Conservation (phyloP, 2,888 invertebrate genomes). For the Pantelozetes paolii region DNA sequence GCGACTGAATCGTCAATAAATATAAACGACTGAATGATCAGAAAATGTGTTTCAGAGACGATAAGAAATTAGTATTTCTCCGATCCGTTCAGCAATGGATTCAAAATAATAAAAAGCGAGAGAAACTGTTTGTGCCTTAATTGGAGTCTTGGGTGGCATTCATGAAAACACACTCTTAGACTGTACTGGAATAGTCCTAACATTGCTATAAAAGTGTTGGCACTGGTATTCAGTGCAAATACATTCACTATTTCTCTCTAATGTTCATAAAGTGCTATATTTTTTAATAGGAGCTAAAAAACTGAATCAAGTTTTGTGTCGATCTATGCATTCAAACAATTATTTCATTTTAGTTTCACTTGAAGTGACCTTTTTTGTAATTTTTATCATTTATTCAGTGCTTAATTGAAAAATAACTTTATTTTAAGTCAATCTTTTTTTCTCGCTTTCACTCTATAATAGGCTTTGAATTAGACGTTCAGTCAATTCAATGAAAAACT, state of each 20-base stretch:
- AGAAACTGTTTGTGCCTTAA: background rate
- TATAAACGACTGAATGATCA: background rate
- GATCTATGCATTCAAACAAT: background rate
- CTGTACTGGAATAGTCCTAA: background rate
- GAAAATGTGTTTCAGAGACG: background rate
- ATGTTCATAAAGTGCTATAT: background rate
- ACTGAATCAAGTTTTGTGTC: background rate
- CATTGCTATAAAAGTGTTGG: background rate
- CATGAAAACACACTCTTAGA: background rate
- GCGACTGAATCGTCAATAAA: background rate
- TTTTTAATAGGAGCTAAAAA: background rate
- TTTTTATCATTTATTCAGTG: too few relatives aligned
- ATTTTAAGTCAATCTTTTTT: too few relatives aligned
- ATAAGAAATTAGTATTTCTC: background rate
- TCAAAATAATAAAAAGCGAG: background rate
- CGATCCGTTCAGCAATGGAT: background rate
- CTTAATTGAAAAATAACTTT: too few relatives aligned
- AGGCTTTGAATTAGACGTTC: background rate
- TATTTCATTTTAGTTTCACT: background rate
- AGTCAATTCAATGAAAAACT: background rate
- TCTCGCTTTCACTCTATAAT: too few relatives aligned
- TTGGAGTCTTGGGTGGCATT: conserved; percentile 6
- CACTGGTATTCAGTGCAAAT: background rate
- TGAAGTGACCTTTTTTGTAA: background rate
- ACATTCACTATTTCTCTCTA: background rate